Evolutionary conservation across 2,797 vertebrate species (phyloP).

Genomic region (Esox lucius): DNA sequence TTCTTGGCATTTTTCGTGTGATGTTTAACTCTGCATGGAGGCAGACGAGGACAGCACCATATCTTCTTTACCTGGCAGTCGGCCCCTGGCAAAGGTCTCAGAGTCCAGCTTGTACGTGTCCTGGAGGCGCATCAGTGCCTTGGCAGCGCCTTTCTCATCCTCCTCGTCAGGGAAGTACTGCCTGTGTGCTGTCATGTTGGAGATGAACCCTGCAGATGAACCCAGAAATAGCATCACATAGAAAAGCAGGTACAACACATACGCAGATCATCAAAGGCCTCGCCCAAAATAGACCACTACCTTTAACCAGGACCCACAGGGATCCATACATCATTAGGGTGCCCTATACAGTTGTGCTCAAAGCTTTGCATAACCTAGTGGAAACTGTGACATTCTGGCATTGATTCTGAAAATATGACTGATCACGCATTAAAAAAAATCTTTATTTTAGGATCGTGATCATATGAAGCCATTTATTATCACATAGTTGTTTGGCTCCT

Average conservation of each 20-base stretch:
- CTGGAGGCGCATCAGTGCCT: constrained; percentile 94
- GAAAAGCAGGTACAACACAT: background rate
- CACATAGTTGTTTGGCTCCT: too few relatives aligned
- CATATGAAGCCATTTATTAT: too few relatives aligned
- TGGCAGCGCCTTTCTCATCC: constrained; percentile 91
- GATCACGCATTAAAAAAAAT: too few relatives aligned
- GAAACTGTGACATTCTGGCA: too few relatives aligned
- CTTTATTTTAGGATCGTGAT: too few relatives aligned
- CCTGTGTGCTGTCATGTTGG: constrained; percentile 90
- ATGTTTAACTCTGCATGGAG: background rate
- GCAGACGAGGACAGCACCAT: background rate
- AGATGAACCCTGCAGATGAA: constrained; percentile 83
- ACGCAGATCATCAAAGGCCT: background rate
- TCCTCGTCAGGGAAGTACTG: constrained; percentile 92
- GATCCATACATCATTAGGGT: too few relatives aligned
- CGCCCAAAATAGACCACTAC: background rate
- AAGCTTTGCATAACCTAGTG: too few relatives aligned
- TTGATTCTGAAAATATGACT: too few relatives aligned
- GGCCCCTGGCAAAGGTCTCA: constrained; percentile 88
- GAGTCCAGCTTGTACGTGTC: constrained; percentile 94
- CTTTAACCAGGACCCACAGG: background rate
- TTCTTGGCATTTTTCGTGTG: background rate
- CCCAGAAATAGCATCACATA: background rate
- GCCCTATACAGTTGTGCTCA: too few relatives aligned
- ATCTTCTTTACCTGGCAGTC: constrained; percentile 82